Base-by-base conservation (phyloP, 35 echinoderm and acorn worm genomes). In the Acanthaster planci region DNA sequence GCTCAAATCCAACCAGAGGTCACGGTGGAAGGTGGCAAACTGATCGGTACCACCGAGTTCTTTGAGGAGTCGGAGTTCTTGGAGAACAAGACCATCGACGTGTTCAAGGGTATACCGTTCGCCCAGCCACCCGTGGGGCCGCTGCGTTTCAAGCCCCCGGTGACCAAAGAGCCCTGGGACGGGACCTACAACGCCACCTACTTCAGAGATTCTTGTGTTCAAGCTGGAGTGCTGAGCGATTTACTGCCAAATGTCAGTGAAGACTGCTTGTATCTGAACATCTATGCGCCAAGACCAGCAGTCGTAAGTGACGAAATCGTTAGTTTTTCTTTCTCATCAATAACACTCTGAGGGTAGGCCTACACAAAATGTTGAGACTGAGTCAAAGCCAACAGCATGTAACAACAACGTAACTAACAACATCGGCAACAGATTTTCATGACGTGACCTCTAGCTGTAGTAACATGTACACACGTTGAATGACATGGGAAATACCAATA, bases 261-360 rank as follows among this genome's bases (percentile, higher is more conserved):
- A 76, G 84, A 97, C 39, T 97, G 94, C 37, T 56, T 97, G 14
- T 90, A 90, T 60, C 75, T 97, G n/a, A 97, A 97, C 77, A 87
- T 97, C 8, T 97, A 67, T 67, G 80, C 84, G 21, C 90, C 87
- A 31, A 77, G 90, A 52, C 93, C 83, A 26, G 80, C 87, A 67
- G 23, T 72, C 14, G 64, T 72, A 72, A 72, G 64, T 72, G 34
- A n/a, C n/a, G 12, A n/a, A n/a, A n/a, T n/a, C n/a, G n/a, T n/a
- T 47, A 47, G 42, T 47, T 47, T 47, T 12, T 47, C 12, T 47
- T 47, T 47, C 42, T 47, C 4, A 47, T 47, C 4, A 47, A 12
- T 12, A 4, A 47, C 42, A 47, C n/a, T n/a, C n/a, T n/a, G n/a
- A n/a, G n/a, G n/a, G n/a, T n/a, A n/a, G n/a, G n/a, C n/a, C n/a